Evolutionary conservation across 2,888 invertebrate species (phyloP), one percentile per base, ranked within the genome.

Genomic region (Limnephilus marmoratus): DNA sequence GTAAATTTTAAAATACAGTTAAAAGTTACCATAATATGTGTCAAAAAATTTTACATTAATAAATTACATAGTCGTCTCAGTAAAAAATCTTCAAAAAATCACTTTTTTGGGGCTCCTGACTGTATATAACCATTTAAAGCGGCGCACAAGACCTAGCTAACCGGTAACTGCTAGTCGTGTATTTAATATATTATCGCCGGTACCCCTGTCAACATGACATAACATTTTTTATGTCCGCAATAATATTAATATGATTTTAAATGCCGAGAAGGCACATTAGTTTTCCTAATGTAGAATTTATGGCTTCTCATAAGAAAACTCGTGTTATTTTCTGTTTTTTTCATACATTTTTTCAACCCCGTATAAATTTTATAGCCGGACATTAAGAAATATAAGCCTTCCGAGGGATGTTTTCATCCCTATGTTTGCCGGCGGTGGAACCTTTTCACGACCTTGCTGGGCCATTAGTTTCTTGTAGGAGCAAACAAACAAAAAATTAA

Each of bases 381-480:
- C 85, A 86, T 86, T 85, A 85, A 86, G 49, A 86, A 86, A 86
- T 86, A 86, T 49, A 86, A 86, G 49, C 49, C 85, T 86, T n/a
- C 41, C n/a, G n/a, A 85, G 45, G 49, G 45, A 41, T 86, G 85
- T 86, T 86, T 86, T 49, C 29, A 86, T 45, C 45, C 34, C 24
- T 41, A n/a, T 24, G 82, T 82, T 34, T 29, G 82, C 29, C 82
- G 15, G 13, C 34, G 29, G 29, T 82, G 24, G 34, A 82, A 82
- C 82, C 82, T 34, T 34, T 82, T 15, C 82, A 34, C 34, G 31
- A 31, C 82, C 82, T 15, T n/a, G 82, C 18, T 31, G 82, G 34
- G 18, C 82, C 34, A 68, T 68, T 68, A 68, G 68, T 7, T 68
- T 24, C 9, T 9, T n/a, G 9, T 24, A 24, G 68, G 7, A 68